Evolutionary conservation across 2,797 vertebrate species (phyloP).

Genomic region (Dermochelys coriacea): DNA sequence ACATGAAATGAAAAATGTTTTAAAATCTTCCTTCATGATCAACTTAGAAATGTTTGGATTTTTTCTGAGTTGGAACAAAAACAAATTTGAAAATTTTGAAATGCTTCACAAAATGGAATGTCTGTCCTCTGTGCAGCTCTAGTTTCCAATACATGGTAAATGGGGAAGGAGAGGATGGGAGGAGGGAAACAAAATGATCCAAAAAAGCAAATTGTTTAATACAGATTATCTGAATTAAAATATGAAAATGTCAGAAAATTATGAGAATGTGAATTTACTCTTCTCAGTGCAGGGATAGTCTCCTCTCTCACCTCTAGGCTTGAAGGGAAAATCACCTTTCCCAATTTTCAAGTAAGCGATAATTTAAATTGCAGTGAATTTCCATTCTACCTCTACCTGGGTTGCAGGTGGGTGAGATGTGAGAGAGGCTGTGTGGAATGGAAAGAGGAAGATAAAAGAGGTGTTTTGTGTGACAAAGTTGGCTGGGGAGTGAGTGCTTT

Average conservation of each 20-base stretch:
- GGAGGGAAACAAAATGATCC: background rate
- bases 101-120: background rate
- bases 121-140: background rate
- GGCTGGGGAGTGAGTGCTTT: no score
- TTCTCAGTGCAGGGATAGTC: background rate
- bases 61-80: background rate
- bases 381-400: background rate
- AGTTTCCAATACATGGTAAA: background rate
- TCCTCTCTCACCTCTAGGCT: background rate
- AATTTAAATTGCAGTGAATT: background rate
- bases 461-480: no score
- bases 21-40: fast-evolving
- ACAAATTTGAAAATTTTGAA: background rate
- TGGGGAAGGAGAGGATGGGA: background rate
- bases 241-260: background rate
- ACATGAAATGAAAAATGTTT: background rate
- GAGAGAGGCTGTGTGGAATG: background rate
- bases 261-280: background rate
- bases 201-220: background rate
- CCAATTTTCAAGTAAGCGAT: background rate
- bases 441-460: background rate
- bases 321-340: background rate
- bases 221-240: background rate
- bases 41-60: background rate
- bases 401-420: background rate